These are phyloP conservation scores for Acrocephalus arundinaceus DNA, from an alignment of 2,113 vertebrate species.

Conservation along the genomic window DNA sequence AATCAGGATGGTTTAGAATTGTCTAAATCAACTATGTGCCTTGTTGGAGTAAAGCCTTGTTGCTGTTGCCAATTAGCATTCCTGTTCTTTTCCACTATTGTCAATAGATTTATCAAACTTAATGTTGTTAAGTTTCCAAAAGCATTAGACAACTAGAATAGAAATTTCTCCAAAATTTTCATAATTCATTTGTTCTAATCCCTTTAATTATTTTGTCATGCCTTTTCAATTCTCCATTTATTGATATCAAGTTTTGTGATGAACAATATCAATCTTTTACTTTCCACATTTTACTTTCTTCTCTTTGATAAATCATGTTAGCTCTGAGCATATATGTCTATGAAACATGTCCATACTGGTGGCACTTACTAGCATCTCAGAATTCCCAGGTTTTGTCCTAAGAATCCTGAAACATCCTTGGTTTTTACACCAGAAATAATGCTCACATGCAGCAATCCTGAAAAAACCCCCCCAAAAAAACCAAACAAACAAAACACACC, in stretches of 20 bases:
- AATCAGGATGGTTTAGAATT: background rate
- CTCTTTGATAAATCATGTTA: background rate
- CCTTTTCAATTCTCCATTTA: background rate
- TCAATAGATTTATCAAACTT: background rate
- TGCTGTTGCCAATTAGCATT: background rate
- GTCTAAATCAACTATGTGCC: background rate
- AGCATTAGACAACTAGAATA: background rate
- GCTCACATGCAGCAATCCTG: background rate
- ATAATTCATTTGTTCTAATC: background rate
- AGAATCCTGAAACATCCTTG: background rate
- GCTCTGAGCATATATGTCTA: background rate
- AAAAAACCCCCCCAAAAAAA: no score
- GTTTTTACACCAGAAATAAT: background rate
- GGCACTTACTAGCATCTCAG: background rate
- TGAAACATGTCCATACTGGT: background rate
- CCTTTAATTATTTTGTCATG: conserved; percentile 15
- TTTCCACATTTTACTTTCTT: background rate
- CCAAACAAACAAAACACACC: background rate
- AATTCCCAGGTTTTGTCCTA: background rate
- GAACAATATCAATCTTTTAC: background rate
- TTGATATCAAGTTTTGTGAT: background rate
- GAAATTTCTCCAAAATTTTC: background rate
- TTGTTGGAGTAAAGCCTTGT: background rate
- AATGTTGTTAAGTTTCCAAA: background rate
- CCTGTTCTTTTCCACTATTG: background rate